Base-by-base conservation (phyloP, 2,113 vertebrate genomes). In the Myrmecobius fasciatus region DNA sequence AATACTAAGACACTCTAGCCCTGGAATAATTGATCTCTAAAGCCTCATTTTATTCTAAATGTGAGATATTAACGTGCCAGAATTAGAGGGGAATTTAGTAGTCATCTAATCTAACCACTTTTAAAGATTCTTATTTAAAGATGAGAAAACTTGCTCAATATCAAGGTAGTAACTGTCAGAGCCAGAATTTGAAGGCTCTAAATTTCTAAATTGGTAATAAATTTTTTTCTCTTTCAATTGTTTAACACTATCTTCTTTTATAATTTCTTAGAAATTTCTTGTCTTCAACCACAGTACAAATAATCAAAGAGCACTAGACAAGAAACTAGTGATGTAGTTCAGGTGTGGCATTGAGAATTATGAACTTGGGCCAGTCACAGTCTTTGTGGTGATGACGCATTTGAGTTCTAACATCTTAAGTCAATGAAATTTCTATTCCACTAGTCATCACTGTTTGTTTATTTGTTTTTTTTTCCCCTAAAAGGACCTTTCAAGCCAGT, bases 401-500 rank as follows among this genome's bases (percentile, higher is more conserved):
- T 43, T 83, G n/a, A 43, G 2, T 20, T 83, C 14, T 83, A 83
- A 83, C 7, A 43, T 83, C 67, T 8, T 8, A n/a, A n/a, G 31
- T 75, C 60, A 43, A 22, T n/a, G 67, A 83, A 83, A 83, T n/a
- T 83, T 83, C 17, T 43, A 43, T 94, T 94, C 25, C 94, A 93
- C 88, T 89, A 9, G 91, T 94, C 92, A 56, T 89, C 83, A 2
- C 43, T 36, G 91, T 75, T 75, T 67, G 53, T 36, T 11, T 54
- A 25, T 56, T 56, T 28, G 28, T 0, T 17, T 95, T 92, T 97
- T 98, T 93, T 95, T 12, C n/a, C 31, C 93, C 49, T 94, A 52
- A 95, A 97, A 99, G 99, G 98, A 20, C 96, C 97, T 9, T 96
- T 96, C 91, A 95, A 98, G 89, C 98, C 96, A 31, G 96, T 99